These are phyloP conservation scores for Tetranychus truncatus DNA, from an alignment of 2,888 invertebrate genomes.

Conservation along the genomic window DNA sequence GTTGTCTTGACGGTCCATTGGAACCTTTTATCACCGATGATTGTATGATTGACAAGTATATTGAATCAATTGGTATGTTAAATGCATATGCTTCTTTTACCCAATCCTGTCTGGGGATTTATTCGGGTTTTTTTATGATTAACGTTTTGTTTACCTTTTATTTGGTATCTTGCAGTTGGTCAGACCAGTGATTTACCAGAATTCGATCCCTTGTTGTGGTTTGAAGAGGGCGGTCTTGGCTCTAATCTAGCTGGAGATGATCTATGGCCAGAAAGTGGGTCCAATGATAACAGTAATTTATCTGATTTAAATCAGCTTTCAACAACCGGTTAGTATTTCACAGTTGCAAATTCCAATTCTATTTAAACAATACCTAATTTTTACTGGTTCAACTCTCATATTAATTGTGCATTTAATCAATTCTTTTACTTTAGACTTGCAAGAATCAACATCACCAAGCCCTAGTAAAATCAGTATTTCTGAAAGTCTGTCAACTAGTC, in stretches of 20 bases:
- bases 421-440: background rate
- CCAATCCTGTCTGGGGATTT: too few species aligned
- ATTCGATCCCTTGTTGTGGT: background rate
- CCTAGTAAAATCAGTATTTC: conserved; percentile 7
- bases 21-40: background rate
- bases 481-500: background rate
- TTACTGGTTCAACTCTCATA: too few species aligned
- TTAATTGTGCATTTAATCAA: too few species aligned
- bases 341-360: too few species aligned
- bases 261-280: background rate
- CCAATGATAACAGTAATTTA: background rate
- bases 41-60: background rate
- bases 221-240: background rate
- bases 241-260: background rate
- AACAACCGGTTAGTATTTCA: background rate
- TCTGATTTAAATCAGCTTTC: background rate
- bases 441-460: background rate
- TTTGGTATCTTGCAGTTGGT: background rate
- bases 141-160: background rate
- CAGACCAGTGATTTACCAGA: background rate
- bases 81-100: background rate
- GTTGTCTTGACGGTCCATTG: background rate
- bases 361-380: too few species aligned
- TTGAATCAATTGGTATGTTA: background rate
- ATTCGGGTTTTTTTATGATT: background rate